Base-by-base conservation (phyloP, 2,888 invertebrate species). In the Thumatha senex region DNA sequence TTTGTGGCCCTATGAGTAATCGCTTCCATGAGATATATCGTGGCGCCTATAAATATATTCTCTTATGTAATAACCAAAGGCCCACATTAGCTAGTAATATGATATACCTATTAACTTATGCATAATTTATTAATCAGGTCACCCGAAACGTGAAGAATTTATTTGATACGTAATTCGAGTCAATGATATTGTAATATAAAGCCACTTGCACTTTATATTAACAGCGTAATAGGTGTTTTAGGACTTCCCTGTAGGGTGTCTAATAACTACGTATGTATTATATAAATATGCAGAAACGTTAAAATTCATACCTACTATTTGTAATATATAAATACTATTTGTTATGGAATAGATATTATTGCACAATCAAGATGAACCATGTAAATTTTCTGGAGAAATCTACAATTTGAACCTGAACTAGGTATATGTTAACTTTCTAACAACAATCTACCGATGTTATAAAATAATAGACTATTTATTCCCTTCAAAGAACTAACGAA, bases 1-100 rank as follows among this genome's bases (percentile, higher is more conserved):
- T 58, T 50, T 51, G 58, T 67, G 51, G 46, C 46, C 48, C 34
- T 53, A 63, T 61, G 48, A 55, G 47, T 40, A 48, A 24, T 5
- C 18, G 18, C 2, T 24, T 63, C 13, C 18, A 18, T 24, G 36
- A 56, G 10, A 48, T 35, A 46, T 18, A 42, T 30, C 40, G 14
- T 29, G 34, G 46, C 38, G 44, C 50, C 40, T 54, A 33, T 51
- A 59, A 53, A 31, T 51, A 33, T 36, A 40, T 35, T 18, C 9
- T 40, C 33, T 39, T 46, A 46, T 45, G 38, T 40, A 45, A 49
- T 34, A 39, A 14, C 33, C 33, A n/a, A 43, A 40, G 4, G 29
- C 24, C 30, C 30, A 39, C 18, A 47, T 24, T 48, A 38, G 11
- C 36, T 38, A 15, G 18, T 31, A 40, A 30, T 29, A 14, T 11